A percentile compares a stretch with the other conserved stretches of the same genome.
Evolutionary conservation across 2,113 vertebrate species (phyloP).

Genomic region (Hippopotamus amphibius): DNA sequence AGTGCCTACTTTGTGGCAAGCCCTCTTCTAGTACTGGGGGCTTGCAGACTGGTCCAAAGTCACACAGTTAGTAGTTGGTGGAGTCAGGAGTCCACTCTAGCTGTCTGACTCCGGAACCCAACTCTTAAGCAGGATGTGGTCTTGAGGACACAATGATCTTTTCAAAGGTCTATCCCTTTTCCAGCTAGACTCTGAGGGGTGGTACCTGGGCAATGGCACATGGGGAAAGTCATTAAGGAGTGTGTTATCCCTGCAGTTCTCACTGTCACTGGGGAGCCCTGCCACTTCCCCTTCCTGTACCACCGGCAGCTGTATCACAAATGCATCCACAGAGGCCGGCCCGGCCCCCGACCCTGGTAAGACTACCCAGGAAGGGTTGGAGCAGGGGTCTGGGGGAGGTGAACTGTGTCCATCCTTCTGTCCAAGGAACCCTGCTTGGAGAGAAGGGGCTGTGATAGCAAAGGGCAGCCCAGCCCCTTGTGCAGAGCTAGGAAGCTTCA

Average conservation of each 20-base stretch:
- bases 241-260: conserved; percentile 68
- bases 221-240: neutral
- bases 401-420: neutral
- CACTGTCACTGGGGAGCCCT: conserved; percentile 74
- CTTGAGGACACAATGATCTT: neutral
- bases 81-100: neutral
- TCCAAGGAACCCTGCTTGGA: neutral
- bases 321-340: conserved; percentile 66
- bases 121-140: neutral
- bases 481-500: neutral
- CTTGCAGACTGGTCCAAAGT: neutral
- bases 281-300: conserved; percentile 84
- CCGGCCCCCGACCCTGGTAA: conserved; percentile 79
- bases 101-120: neutral
- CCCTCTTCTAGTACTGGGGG: neutral
- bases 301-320: conserved; percentile 70
- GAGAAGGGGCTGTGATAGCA: neutral
- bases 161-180: neutral
- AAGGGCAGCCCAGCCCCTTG: neutral
- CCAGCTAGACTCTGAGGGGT: neutral
- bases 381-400: neutral
- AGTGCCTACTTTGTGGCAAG: neutral
- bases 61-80: neutral
- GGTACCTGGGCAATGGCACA: neutral
- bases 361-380: neutral